Percentiles rank a stretch among this genome's conserved stretches.
phyloP scores from a whole-genome alignment of 2,113 vertebrate species.

The Scartelaos histophorus region DNA sequence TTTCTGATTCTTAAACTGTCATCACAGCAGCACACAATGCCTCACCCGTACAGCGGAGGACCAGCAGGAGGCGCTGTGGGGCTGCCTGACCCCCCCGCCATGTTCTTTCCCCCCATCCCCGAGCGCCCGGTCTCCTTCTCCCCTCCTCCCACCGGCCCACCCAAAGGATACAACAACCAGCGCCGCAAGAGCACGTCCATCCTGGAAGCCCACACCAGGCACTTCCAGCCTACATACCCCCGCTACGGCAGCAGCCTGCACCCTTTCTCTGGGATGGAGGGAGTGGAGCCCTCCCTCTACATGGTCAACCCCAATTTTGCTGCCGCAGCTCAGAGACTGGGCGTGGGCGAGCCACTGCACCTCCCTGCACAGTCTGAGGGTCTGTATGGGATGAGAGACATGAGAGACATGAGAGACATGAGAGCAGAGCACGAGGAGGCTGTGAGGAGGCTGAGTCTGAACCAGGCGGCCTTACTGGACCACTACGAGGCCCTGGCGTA shows the following conservation, averaged over 20 bases:
- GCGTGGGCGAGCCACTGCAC: constrained; percentile 83
- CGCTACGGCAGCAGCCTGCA: constrained; percentile 86
- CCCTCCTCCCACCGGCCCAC: constrained; percentile 89
- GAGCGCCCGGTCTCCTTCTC: constrained; percentile 95
- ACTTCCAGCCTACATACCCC: constrained; percentile 88
- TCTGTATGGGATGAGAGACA: constrained; percentile 82
- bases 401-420: constrained; percentile 83
- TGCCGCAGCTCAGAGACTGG: constrained; percentile 79
- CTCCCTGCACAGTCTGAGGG: constrained; percentile 77
- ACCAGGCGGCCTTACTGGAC: constrained; percentile 84
- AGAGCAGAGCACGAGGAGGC: constrained; percentile 85
- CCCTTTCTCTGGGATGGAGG: constrained; percentile 80
- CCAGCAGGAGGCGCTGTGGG: constrained; percentile 73
- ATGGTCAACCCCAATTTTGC: constrained; percentile 79
- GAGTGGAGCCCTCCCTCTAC: constrained; percentile 54
- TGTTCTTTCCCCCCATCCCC: constrained; percentile 91
- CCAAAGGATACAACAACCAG: constrained; percentile 88
- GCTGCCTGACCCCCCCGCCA: constrained; percentile 83
- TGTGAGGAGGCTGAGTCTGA: constrained; percentile 85
- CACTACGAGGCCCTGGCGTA: constrained; percentile 79
- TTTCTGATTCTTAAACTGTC: constrained; percentile 82
- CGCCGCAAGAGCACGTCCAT: constrained; percentile 98
- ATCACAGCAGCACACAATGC: constrained; percentile 90
- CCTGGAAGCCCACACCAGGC: constrained; percentile 92
- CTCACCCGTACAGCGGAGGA: constrained; percentile 80